phyloP scores from a whole-genome alignment of 2,113 vertebrate genomes.

The Opisthocomus hoazin region DNA sequence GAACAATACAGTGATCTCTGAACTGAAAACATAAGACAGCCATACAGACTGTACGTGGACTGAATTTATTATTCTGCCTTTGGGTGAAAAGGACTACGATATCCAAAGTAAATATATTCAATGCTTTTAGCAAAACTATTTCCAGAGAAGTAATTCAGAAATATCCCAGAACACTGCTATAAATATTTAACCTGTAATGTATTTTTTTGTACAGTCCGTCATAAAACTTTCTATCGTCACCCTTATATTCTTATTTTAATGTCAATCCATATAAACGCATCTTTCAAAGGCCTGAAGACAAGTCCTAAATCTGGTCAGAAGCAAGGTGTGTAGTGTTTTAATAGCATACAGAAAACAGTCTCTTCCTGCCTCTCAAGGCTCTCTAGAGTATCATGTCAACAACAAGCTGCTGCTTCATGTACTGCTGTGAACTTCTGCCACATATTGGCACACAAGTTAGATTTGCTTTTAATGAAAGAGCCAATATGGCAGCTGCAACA shows the following conservation, averaged over 20 bases:
- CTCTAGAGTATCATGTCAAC: constrained; percentile 67
- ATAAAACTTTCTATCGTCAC: neutral
- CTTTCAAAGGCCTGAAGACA: neutral
- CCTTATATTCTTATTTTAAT: neutral
- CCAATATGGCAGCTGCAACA: neutral
- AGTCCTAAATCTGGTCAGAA: neutral
- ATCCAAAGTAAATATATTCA: neutral
- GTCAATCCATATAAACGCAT: neutral
- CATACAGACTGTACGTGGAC: no score
- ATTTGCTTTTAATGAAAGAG: constrained; percentile 55
- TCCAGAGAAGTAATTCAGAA: neutral
- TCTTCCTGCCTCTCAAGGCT: constrained; percentile 63
- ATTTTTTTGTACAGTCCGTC: neutral
- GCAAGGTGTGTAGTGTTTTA: neutral
- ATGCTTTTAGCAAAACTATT: neutral
- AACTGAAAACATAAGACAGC: neutral
- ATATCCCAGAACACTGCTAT: neutral
- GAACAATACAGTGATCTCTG: neutral
- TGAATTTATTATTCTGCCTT: neutral
- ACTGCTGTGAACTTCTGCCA: constrained; percentile 64
- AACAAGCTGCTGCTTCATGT: constrained; percentile 53
- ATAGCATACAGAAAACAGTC: neutral
- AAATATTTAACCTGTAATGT: neutral
- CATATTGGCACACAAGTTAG: neutral
- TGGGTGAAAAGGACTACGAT: neutral